A percentile compares a stretch with the other conserved stretches of the same genome.
phyloP scores from a whole-genome alignment of 1,140 invertebrate genomes.

The Eciton burchellii region DNA sequence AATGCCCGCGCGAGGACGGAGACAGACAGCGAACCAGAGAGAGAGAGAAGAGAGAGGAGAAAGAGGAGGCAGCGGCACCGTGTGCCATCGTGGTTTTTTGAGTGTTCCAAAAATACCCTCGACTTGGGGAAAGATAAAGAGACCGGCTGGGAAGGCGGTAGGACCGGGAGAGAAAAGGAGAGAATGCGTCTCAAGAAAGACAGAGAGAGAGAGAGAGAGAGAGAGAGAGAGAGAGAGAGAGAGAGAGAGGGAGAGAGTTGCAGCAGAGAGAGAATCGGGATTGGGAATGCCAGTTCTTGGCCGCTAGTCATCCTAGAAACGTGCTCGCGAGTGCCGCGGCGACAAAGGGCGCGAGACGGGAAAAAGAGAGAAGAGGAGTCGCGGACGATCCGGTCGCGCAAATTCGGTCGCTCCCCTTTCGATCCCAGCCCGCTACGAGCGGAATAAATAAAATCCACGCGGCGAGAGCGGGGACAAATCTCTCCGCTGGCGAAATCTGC shows the following conservation, averaged over 20 bases:
- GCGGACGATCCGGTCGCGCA: not conserved
- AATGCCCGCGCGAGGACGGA: constrained; percentile 20
- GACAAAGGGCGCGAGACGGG: constrained; percentile 45
- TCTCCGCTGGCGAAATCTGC: not conserved
- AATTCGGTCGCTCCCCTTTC: not conserved
- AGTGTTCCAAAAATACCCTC: constrained; percentile 73
- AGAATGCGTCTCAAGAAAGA: not conserved
- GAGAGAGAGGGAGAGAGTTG: constrained; percentile 46
- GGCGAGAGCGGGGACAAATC: constrained; percentile 1
- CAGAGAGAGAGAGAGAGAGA: constrained; percentile 49
- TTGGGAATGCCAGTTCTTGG: constrained; percentile 76
- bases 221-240: constrained; percentile 52
- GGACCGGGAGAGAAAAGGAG: constrained; percentile 32
- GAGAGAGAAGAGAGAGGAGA: not conserved
- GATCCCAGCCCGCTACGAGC: not conserved
- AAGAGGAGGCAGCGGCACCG: constrained; percentile 24
- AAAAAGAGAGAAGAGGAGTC: constrained; percentile 39
- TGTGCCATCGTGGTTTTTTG: constrained; percentile 73
- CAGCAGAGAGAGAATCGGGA: constrained; percentile 64
- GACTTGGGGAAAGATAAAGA: constrained; percentile 71
- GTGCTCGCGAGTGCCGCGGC: constrained; percentile 57
- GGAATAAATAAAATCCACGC: constrained; percentile 4
- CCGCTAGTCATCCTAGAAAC: constrained; percentile 74
- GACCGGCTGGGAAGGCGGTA: constrained; percentile 58
- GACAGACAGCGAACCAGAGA: not conserved